Base-by-base conservation (phyloP, 2,113 vertebrate species). In the Gasterosteus aculeatus region DNA sequence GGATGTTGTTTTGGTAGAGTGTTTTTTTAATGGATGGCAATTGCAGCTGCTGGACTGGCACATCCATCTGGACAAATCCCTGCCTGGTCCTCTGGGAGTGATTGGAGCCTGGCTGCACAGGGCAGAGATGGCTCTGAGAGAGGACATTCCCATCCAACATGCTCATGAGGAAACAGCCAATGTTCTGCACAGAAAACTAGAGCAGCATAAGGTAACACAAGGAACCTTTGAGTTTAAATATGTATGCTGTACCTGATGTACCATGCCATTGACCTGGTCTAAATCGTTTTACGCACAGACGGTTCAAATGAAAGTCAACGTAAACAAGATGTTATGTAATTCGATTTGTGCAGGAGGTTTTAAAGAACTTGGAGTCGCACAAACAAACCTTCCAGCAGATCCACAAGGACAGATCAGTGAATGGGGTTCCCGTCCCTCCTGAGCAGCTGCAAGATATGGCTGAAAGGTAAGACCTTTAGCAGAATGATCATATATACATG, bases 361-460 rank as follows among this genome's bases (percentile, higher is more conserved):
- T 98, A 81, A 96, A 96, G 92, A 96, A 95, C 88, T 80, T 98
- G 92, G 97, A 98, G 81, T 94, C 93, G 54, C 96, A 98, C 93
- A 95, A 94, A 82, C 96, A 95, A 88, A 93, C 96, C n/a, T 99
- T 99, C 90, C 96, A 95, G 75, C 97, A 98, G 94, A 99, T 99
- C 92, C 97, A 97, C 91, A 90, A 92, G 81, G 95, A 97, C 91
- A 92, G 95, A 76, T 95, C 96, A 72, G 97, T 98, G 72, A 99
- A 98, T n/a, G 96, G 97, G 16, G 96, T 98, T 4, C 96, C 97
- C 2, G 94, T 99, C 66, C 98, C 97, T 41, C 79, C 94, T 10
- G 98, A 99, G n/a, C 98, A 99, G 78, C 94, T 99, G 77, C 97
- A 98, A 65, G 98, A 99, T 86, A 96, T 98, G 95, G 97, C 97